Evolutionary conservation across 2,797 vertebrate species (phyloP), one percentile per base, ranked within the genome.

Genomic region (Psittacula derbiana): DNA sequence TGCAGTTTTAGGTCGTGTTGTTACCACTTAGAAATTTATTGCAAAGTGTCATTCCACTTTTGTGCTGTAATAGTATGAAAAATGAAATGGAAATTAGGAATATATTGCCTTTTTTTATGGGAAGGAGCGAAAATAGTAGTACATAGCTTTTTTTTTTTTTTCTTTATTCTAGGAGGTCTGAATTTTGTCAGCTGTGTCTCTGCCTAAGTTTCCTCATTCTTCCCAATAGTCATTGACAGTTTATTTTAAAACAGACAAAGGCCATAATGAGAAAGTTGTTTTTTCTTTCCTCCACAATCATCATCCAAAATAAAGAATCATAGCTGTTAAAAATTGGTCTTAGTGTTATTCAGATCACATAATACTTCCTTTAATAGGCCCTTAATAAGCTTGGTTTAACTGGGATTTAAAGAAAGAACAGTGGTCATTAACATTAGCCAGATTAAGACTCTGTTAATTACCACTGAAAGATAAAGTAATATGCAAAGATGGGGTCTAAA

Each of bases 391-490:
- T 98, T 98, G 97, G 97, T 98, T 98, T 98, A 98, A 98, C 97
- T 98, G 98, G 98, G 98, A 98, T 98, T 98, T 98, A 98, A 97
- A 95, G 74, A 95, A 98, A 98, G 97, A 98, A 98, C 97, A 98
- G 97, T 98, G 97, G 98, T 98, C 98, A 98, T 98, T 98, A 98
- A 98, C 97, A 97, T 98, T 97, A 98, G 97, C 95, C 97, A 98
- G 98, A 98, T 98, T 98, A 98, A 98, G 98, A 98, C 97, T 97
- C 93, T 98, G 97, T 98, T 98, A 98, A 98, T 98, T 98, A 98
- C 98, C 96, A 97, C 97, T 98, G 97, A 98, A 98, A 98, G 98
- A 98, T 98, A 98, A 98, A 98, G 97, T 98, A 98, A 98, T 85
- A 95, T 97, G 97, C 94, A 97, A 96, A 97, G 98, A 97, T 94